Evolutionary conservation across 2,797 vertebrate genomes (phyloP).

Genomic region (Potorous gilbertii): DNA sequence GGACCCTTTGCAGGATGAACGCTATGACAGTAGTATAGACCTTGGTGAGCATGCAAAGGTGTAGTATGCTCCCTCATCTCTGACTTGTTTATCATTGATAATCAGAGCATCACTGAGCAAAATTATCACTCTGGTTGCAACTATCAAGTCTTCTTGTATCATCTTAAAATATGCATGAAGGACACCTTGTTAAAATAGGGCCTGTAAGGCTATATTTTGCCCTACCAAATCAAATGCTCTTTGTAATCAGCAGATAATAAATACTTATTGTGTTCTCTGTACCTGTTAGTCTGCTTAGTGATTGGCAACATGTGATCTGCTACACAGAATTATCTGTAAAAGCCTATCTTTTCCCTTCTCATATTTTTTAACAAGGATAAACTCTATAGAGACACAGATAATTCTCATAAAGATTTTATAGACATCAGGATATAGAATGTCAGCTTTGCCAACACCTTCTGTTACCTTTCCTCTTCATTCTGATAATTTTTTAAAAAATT

Average conservation of each 20-base stretch:
- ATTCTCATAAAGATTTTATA: not conserved
- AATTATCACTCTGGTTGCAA: not conserved
- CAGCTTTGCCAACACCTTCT: not conserved
- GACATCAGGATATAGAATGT: not conserved
- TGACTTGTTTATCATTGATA: not conserved
- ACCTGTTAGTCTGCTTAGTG: not conserved
- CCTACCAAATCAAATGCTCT: not conserved
- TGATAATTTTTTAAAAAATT: not conserved
- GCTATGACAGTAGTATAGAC: not conserved
- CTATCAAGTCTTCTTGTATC: not conserved
- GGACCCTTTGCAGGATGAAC: not conserved
- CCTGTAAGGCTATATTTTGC: not conserved
- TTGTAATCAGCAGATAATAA: not conserved
- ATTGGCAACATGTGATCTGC: not conserved
- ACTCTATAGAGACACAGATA: not conserved
- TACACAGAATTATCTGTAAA: not conserved
- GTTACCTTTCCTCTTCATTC: not conserved
- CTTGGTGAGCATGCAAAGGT: not conserved
- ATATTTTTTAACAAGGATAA: not conserved
- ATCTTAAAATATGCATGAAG: not conserved
- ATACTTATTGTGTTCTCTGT: not conserved
- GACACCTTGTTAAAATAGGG: not conserved
- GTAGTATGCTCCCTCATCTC: not conserved
- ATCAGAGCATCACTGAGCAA: not conserved
- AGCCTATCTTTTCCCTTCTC: not conserved